Conservation (phyloP, 2,888 invertebrate genomes). For the Drosophila borealis region DNA sequence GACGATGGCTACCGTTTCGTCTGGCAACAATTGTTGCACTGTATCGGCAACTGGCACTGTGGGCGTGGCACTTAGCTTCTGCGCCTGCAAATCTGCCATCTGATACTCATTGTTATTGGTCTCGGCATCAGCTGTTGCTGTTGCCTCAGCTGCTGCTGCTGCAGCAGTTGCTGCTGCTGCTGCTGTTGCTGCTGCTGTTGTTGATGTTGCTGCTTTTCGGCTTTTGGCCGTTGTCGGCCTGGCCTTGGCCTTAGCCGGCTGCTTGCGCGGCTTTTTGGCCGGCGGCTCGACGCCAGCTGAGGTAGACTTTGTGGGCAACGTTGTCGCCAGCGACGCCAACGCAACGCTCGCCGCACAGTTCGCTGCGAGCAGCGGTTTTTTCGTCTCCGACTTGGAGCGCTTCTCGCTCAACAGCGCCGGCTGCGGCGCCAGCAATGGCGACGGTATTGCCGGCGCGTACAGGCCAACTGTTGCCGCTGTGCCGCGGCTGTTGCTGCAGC, state of each 20-base stretch:
- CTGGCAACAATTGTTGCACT: slow-evolving; percentile 1
- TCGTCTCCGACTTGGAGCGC: slow-evolving; percentile 85
- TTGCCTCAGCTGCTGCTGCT: background rate
- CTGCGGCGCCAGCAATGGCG: slow-evolving; percentile 49
- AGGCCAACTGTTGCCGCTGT: slow-evolving; percentile 34
- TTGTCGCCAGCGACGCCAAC: slow-evolving; percentile 23
- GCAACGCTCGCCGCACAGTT: slow-evolving; percentile 19
- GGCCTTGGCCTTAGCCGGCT: slow-evolving; percentile 34
- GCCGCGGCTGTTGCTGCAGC: slow-evolving; percentile 34
- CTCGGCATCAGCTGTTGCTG: slow-evolving; percentile 39
- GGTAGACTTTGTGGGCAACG: slow-evolving; percentile 50
- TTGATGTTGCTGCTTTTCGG: slow-evolving; percentile 26
- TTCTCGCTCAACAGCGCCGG: slow-evolving; percentile 56
- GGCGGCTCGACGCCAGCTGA: slow-evolving; percentile 49
- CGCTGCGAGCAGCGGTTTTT: slow-evolving; percentile 82
- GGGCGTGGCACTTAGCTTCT: slow-evolving; percentile 50
- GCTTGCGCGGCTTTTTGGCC: slow-evolving; percentile 57
- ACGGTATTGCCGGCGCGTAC: slow-evolving; percentile 53
- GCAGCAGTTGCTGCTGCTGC: background rate
- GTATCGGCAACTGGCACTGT: slow-evolving; percentile 41
- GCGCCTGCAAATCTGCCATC: slow-evolving; percentile 57
- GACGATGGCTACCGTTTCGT: slow-evolving; percentile 20
- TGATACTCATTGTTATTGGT: slow-evolving; percentile 78
- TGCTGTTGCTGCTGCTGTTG: background rate
- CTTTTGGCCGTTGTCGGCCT: slow-evolving; percentile 36